phyloP scores from a whole-genome alignment of 2,113 vertebrate genomes.

The Notarius quadriscutis region DNA sequence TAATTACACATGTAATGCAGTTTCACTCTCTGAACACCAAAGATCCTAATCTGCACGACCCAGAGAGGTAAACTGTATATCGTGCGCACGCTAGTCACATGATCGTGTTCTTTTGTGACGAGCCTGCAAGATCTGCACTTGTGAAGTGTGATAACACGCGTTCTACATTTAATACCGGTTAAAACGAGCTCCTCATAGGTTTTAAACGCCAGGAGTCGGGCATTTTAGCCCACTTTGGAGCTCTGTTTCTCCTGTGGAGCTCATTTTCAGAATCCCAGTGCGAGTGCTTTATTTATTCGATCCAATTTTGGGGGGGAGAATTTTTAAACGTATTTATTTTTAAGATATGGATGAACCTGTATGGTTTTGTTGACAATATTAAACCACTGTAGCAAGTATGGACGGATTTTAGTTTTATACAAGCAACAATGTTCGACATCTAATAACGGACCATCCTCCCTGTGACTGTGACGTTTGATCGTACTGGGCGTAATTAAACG shows the following conservation, averaged over 20 bases:
- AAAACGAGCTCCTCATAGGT: too few species aligned
- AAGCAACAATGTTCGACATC: not conserved
- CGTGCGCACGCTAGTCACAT: not conserved
- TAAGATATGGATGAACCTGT: not conserved
- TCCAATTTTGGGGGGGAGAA: not conserved
- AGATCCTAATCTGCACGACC: not conserved
- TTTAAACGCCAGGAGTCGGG: not conserved
- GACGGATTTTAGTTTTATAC: not conserved
- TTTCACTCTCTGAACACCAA: not conserved
- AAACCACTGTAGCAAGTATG: not conserved
- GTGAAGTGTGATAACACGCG: too few species aligned
- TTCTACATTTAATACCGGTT: too few species aligned
- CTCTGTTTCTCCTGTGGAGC: not conserved
- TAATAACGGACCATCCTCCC: not conserved
- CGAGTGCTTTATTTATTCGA: not conserved
- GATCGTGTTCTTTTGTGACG: not conserved
- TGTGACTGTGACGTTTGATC: not conserved
- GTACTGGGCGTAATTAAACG: not conserved
- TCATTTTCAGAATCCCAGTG: not conserved
- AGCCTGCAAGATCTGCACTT: too few species aligned
- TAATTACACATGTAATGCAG: not conserved
- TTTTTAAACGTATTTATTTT: not conserved
- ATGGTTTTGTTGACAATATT: not conserved
- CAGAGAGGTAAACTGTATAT: not conserved
- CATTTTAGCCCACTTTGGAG: not conserved